Percentiles rank a stretch among this genome's conserved stretches.
Evolutionary conservation across 64 coral and sea anemone genomes (phyloP).

Genomic region (Montipora efflorescens): DNA sequence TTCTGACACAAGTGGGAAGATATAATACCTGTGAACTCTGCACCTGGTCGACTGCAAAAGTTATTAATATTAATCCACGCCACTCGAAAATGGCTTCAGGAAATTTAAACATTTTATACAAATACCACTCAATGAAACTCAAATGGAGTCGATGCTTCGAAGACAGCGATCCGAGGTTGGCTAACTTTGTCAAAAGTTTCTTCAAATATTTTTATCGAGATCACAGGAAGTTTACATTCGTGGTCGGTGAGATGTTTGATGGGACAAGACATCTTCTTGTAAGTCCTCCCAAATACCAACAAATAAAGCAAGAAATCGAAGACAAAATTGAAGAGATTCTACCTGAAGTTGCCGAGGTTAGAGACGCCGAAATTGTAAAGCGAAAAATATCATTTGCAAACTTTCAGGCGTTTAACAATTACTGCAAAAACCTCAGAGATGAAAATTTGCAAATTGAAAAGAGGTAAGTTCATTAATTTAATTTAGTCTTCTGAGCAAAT

Average conservation of each 20-base stretch:
- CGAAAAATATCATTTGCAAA: slow-evolving; percentile 9
- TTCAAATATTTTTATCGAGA: background rate
- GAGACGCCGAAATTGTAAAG: background rate
- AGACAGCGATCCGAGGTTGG: background rate
- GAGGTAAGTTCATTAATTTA: background rate
- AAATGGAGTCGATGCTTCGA: slow-evolving; percentile 17
- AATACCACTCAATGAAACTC: slow-evolving; percentile 17
- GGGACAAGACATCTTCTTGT: slow-evolving; percentile 18
- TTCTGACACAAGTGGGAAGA: no score
- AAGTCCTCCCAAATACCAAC: background rate
- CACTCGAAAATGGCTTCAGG: background rate
- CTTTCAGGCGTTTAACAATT: background rate
- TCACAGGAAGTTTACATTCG: slow-evolving; percentile 26
- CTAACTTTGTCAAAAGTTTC: background rate
- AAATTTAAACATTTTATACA: background rate
- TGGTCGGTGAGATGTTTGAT: slow-evolving; percentile 8
- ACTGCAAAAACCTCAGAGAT: background rate
- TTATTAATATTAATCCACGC: no score
- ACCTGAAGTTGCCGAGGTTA: background rate
- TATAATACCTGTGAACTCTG: no score
- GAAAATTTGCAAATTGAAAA: background rate
- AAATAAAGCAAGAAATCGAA: slow-evolving; percentile 1
- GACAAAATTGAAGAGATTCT: background rate
- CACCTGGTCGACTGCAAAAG: no score
- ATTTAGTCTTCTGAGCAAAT: no score